Conservation (phyloP, 2,888 invertebrate genomes). For the Pseudolycoriella hygida region DNA sequence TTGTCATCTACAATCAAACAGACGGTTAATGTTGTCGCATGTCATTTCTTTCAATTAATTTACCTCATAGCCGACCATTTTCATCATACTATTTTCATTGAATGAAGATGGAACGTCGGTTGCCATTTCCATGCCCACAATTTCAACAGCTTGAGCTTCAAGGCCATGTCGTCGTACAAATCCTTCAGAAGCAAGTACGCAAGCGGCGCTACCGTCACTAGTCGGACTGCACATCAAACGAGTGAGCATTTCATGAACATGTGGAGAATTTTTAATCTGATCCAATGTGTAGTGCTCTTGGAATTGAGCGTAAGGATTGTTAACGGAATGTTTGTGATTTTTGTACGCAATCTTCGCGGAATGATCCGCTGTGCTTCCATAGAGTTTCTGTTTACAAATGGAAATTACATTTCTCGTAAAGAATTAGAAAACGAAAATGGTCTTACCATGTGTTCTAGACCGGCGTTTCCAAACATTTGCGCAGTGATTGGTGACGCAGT, state of each 20-base stretch:
- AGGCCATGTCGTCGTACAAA: constrained; percentile 66
- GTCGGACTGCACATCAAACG: constrained; percentile 92
- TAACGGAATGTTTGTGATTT: constrained; percentile 84
- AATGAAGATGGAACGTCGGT: constrained; percentile 83
- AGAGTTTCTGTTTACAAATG: constrained; percentile 80
- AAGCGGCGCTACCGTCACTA: constrained; percentile 84
- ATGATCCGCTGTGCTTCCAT: constrained; percentile 80
- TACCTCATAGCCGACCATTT: constrained; percentile 59
- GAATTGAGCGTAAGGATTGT: constrained; percentile 45
- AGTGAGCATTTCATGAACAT: constrained; percentile 76
- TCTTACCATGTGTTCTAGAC: constrained; percentile 73
- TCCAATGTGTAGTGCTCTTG: constrained; percentile 81
- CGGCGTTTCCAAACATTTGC: constrained; percentile 88
- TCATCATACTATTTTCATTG: constrained; percentile 28
- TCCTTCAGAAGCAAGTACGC: constrained; percentile 66
- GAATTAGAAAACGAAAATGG: not conserved
- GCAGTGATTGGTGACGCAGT: constrained; percentile 68
- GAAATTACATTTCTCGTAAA: constrained; percentile 42
- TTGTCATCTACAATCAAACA: constrained; percentile 48
- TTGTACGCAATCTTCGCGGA: constrained; percentile 96
- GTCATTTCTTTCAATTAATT: too few species aligned
- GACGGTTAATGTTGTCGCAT: too few species aligned
- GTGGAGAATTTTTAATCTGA: constrained; percentile 75
- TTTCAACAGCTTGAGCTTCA: constrained; percentile 80
- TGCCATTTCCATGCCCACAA: constrained; percentile 91